A percentile compares a stretch with the other conserved stretches of the same genome.
These are phyloP conservation scores for mouse (Mus musculus) DNA, from an alignment of 2,113 vertebrate genomes.

Conservation along the genomic window GRCm39 chr13:64745501-64746000, in stretches of 20 bases:
- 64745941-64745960: neutral
- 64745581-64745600: too few species aligned
- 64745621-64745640: neutral
- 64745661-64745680: neutral
- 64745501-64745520: neutral
- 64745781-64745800: neutral
- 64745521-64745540: neutral
- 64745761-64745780: neutral
- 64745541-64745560: neutral
- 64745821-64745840: neutral
- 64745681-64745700: neutral
- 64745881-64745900: neutral
- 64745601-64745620: too few species aligned
- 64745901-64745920: neutral
- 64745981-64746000: neutral
- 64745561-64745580: neutral
- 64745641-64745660: neutral
- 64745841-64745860: neutral
- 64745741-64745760: neutral
- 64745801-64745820: neutral
- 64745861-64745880: neutral
- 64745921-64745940: neutral
- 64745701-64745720: neutral
- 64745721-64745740: neutral
- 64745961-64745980: neutral